These are phyloP conservation scores for Blastomussa wellsi DNA, from an alignment of 92 coral and sea anemone species.

Conservation along the genomic window DNA sequence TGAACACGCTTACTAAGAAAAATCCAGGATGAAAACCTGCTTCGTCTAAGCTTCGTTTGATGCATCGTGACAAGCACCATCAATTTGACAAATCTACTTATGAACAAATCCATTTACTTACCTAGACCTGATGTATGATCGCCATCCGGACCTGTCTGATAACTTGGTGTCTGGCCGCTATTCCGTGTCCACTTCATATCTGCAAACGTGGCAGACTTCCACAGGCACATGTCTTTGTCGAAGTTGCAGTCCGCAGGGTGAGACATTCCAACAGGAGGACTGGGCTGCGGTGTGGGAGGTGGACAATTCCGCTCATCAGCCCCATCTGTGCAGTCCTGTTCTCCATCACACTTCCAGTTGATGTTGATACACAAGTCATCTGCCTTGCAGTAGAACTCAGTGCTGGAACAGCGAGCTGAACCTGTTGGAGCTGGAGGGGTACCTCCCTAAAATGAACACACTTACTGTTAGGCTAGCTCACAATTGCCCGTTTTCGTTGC, in stretches of 20 bases:
- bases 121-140: slow-evolving; percentile 66
- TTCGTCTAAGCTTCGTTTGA: too few species aligned
- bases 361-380: slow-evolving; percentile 86
- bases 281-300: slow-evolving; percentile 39
- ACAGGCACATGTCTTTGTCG: slow-evolving; percentile 64
- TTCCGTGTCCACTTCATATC: slow-evolving; percentile 75
- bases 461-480: not conserved
- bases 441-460: slow-evolving; percentile 11
- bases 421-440: slow-evolving; percentile 42
- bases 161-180: slow-evolving; percentile 76
- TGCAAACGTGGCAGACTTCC: slow-evolving; percentile 82
- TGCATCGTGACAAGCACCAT: too few species aligned
- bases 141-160: slow-evolving; percentile 75
- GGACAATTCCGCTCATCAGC: slow-evolving; percentile 85
- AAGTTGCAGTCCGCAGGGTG: slow-evolving; percentile 86
- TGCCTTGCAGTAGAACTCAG: slow-evolving; percentile 75
- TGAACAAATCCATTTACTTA: not conserved
- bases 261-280: slow-evolving; percentile 59
- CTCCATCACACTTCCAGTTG: slow-evolving; percentile 89
- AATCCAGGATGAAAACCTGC: too few species aligned
- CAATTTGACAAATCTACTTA: not conserved
- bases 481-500: not conserved
- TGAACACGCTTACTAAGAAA: too few species aligned
- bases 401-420: slow-evolving; percentile 58
- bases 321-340: slow-evolving; percentile 85